Conservation (phyloP, 1,140 invertebrate genomes). For the Bombus pascuorum region DNA sequence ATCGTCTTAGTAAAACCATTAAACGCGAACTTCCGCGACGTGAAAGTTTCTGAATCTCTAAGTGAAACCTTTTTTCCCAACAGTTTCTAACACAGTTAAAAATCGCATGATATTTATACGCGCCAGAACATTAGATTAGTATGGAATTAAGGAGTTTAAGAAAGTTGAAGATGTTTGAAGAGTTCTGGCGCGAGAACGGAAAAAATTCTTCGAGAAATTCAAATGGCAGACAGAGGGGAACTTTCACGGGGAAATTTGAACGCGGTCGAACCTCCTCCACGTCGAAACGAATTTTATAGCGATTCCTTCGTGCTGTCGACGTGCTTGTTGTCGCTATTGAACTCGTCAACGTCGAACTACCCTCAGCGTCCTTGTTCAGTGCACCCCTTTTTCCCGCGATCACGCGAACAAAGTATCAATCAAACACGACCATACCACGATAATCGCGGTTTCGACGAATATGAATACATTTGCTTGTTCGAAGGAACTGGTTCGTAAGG, state of each 20-base stretch:
- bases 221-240: not conserved
- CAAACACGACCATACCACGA: conserved; percentile 51
- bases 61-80: not conserved
- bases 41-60: not conserved
- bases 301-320: conserved; percentile 5
- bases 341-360: conserved; percentile 14
- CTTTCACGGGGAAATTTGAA: not conserved
- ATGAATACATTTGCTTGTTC: conserved; percentile 63
- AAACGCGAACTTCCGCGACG: not conserved
- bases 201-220: not conserved
- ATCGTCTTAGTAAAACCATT: not conserved
- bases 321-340: conserved; percentile 35
- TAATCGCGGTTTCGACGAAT: conserved; percentile 62
- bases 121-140: not conserved
- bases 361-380: conserved; percentile 30
- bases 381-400: conserved; percentile 50
- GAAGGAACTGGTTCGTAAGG: not conserved
- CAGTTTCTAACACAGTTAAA: not conserved
- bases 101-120: conserved; percentile 13
- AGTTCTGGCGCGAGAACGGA: not conserved
- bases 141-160: not conserved
- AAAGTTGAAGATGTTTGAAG: not conserved
- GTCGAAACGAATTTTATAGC: conserved; percentile 43
- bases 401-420: conserved; percentile 69
- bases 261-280: conserved; percentile 33